These are phyloP conservation scores for Rhinopomastus cyanomelas DNA, from an alignment of 2,113 vertebrate species.

Conservation along the genomic window DNA sequence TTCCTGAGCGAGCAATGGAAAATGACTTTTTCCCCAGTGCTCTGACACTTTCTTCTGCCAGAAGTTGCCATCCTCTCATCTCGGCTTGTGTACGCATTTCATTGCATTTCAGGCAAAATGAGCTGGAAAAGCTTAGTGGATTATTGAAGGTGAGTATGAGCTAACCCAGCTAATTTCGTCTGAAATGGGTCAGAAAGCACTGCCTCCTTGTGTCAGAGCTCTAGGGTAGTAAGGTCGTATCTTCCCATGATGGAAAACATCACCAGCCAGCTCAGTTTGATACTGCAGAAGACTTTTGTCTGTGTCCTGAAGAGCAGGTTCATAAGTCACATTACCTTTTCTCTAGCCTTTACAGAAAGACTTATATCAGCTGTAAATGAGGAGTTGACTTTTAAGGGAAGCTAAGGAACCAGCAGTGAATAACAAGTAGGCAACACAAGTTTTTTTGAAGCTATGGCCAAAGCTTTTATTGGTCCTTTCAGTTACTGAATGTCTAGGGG, in stretches of 20 bases:
- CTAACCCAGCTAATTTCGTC: conserved; percentile 11
- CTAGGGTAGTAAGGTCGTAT: neutral
- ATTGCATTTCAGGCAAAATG: neutral
- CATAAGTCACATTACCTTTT: conserved; percentile 27
- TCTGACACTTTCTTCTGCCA: neutral
- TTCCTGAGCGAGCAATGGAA: neutral
- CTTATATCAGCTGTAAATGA: conserved; percentile 38
- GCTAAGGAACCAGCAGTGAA: conserved; percentile 33
- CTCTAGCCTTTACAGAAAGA: conserved; percentile 33
- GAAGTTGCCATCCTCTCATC: neutral
- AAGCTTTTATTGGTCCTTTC: conserved; percentile 38
- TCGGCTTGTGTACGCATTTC: conserved; percentile 1
- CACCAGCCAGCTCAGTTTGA: neutral
- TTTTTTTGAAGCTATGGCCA: neutral
- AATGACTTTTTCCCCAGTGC: neutral
- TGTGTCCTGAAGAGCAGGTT: conserved; percentile 38
- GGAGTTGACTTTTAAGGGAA: conserved; percentile 43
- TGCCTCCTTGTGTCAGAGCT: neutral
- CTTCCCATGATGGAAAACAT: neutral
- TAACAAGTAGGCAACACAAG: conserved; percentile 21
- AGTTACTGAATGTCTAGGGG: conserved; percentile 15
- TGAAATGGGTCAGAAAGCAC: conserved; percentile 21
- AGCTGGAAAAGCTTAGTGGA: conserved; percentile 8
- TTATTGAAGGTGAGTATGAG: conserved; percentile 26
- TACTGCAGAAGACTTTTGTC: conserved; percentile 6